Evolutionary conservation across 1,140 invertebrate genomes (phyloP), one percentile per base, ranked within the genome.

Genomic region (Drosophila trapezifrons): DNA sequence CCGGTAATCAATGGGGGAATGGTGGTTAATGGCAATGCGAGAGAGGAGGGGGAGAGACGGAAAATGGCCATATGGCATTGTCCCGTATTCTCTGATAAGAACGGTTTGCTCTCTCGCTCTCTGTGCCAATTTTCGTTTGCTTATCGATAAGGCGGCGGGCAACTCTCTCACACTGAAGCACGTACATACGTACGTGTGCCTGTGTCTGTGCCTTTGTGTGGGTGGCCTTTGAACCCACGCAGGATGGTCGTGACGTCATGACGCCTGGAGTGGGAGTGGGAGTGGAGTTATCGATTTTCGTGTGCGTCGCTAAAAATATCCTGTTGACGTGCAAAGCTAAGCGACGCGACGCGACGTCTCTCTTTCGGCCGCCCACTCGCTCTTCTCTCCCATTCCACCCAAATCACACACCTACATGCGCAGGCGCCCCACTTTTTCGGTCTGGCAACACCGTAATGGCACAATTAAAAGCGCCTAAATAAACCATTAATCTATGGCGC

Each of bases 381-480:
- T 25, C 20, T 20, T 7, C 40, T 13, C 22, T 27, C 9, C 9
- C 18, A 17, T n/a, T 18, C 18, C 32, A 17, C 42, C 27, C 27
- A 18, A 37, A 35, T 37, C 32, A n/a, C 29, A 52, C 51, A 10
- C 51, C 51, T 35, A 40, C 63, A 49, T 17, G 69, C 69, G 69
- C 69, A 56, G 65, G 69, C 65, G 69, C 66, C 69, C 37, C 65
- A 69, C 37, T 54, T 64, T 43, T 66, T 49, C 35, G 42, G 69
- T 58, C 69, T 72, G 69, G 66, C 69, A 71, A 72, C 66, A 37
- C 46, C 46, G 13, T 66, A 69, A 69, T 54, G 13, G 47, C 38
- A 37, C 27, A 46, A 71, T 58, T 72, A 57, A 71, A 58, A 45
- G 29, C 42, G 20, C 52, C 25, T 40, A 71, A 72, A 72, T 58